Evolutionary conservation across 1,140 invertebrate genomes (phyloP), one percentile per base, ranked within the genome.

Genomic region (Hydropsyche tenuis): DNA sequence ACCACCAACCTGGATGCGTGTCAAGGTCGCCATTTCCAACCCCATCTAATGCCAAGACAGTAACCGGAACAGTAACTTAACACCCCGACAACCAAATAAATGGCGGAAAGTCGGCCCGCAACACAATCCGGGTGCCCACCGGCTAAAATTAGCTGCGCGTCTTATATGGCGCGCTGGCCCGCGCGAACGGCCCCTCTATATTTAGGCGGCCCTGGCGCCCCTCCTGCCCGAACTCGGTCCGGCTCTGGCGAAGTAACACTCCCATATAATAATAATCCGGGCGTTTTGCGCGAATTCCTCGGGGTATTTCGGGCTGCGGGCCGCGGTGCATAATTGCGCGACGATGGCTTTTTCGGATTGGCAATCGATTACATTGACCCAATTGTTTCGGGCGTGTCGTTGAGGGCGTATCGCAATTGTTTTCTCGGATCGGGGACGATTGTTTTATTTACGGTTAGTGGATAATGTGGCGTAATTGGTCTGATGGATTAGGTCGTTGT

Each of bases 61-160:
- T 7, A 48, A 43, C n/a, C n/a, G n/a, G n/a, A n/a, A 20, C 16
- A 62, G n/a, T 23, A 62, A 37, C 30, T 9, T 9, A 37, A 37
- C 30, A 37, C 30, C 30, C 3, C 9, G 3, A 37, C 9, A 3
- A 37, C 9, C 30, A 37, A 37, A 37, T 37, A 37, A 37, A 37
- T 37, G 3, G 30, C n/a, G 63, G 11, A 65, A 37, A 65, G 16
- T 20, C 12, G 6, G 3, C 23, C 22, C 23, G 70, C 20, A 74
- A 74, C 73, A 70, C 27, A 62, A 72, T 69, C 23, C 73, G 73
- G 23, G 68, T 42, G 9, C 53, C 56, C 14, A 20, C 16, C 16
- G 12, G 14, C 73, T 77, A 77, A 73, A 69, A 72, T 69, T 77
- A 77, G 72, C 69, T 69, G 42, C 53, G 69, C 68, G 75, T 74